Evolutionary conservation across 2,113 vertebrate genomes (phyloP).

Genomic region (Pituophis catenifer): DNA sequence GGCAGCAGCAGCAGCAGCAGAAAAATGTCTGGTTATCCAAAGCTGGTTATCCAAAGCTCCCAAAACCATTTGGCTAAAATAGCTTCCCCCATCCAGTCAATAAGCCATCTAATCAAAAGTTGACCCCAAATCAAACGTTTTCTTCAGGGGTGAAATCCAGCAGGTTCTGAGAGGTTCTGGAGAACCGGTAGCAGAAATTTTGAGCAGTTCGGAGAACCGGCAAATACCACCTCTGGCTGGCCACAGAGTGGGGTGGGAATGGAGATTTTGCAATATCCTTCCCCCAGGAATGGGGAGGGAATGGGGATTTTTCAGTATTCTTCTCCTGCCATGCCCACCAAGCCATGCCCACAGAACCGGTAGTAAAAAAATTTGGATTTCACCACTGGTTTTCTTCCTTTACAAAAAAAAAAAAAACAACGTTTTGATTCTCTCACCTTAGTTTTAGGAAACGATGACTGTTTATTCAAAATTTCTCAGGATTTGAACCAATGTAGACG

Average conservation of each 20-base stretch:
- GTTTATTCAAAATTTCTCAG: neutral
- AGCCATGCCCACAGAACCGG: too few species aligned
- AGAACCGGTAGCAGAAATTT: too few species aligned
- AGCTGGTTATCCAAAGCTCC: neutral
- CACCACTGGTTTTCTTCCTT: neutral
- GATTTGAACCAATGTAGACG: neutral
- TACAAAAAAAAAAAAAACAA: neutral
- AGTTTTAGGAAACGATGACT: neutral
- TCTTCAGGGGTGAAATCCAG: neutral
- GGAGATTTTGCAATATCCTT: too few species aligned
- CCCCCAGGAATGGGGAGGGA: too few species aligned
- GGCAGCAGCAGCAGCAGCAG: neutral
- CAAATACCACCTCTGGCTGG: too few species aligned
- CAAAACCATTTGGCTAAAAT: neutral
- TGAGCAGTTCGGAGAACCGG: too few species aligned
- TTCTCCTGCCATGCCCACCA: too few species aligned
- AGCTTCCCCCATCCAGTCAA: neutral
- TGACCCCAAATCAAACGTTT: neutral
- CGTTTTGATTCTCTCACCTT: neutral
- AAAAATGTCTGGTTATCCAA: conserved; percentile 20
- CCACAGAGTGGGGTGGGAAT: too few species aligned
- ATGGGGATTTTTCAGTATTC: too few species aligned
- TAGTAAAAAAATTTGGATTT: too few species aligned
- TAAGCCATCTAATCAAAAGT: neutral
- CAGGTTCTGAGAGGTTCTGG: too few species aligned